phyloP scores from a whole-genome alignment of 1,140 invertebrate species.

The Steinernema khuongi region DNA sequence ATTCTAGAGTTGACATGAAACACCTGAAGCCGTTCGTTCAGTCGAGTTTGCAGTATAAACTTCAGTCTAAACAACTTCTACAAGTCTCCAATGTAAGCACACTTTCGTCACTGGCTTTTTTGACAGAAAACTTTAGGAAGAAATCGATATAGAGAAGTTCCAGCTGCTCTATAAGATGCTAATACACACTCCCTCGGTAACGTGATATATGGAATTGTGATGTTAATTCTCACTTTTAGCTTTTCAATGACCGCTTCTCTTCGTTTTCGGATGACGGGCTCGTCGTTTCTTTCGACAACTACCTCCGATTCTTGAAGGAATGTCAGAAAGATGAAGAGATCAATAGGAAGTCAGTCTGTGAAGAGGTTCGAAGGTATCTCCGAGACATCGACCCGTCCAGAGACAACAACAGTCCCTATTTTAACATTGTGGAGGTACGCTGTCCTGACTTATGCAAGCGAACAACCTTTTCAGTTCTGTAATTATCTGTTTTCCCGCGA shows the following conservation, averaged over 20 bases:
- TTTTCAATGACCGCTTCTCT: background rate
- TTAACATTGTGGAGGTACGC: background rate
- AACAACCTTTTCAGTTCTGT: slow-evolving; percentile 35
- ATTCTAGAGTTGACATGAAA: slow-evolving; percentile 49
- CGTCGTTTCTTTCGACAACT: slow-evolving; percentile 29
- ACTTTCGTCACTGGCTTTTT: background rate
- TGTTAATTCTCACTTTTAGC: background rate
- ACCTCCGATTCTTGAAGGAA: slow-evolving; percentile 32
- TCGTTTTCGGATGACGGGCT: slow-evolving; percentile 21
- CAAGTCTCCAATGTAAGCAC: background rate
- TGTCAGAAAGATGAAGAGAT: slow-evolving; percentile 25
- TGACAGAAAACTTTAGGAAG: background rate
- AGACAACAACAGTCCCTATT: slow-evolving; percentile 18
- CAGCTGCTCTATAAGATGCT: background rate
- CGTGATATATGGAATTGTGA: background rate
- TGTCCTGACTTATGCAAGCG: background rate
- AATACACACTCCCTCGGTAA: background rate
- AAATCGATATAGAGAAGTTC: background rate
- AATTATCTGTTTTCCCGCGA: slow-evolving; percentile 55
- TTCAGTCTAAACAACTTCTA: slow-evolving; percentile 16
- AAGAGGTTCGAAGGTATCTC: background rate
- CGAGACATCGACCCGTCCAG: slow-evolving; percentile 29
- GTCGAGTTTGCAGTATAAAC: slow-evolving; percentile 53
- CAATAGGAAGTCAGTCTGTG: background rate
- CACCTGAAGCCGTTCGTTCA: slow-evolving; percentile 59